These are phyloP conservation scores for Spodoptera exigua DNA, from an alignment of 2,888 invertebrate genomes.

Conservation along the genomic window DNA sequence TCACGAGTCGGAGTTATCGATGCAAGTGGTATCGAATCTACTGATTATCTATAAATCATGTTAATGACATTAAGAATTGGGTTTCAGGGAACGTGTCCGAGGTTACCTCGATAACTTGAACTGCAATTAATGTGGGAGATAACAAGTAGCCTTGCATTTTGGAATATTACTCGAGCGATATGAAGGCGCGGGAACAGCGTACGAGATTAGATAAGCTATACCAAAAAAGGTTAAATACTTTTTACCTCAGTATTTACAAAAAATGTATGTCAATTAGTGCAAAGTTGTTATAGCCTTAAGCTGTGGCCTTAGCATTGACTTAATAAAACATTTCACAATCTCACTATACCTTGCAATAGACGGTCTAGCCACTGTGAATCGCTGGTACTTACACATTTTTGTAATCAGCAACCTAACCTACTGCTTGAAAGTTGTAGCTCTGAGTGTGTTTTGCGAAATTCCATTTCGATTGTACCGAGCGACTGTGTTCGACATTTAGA, in stretches of 20 bases:
- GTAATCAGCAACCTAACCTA: conserved; percentile 28
- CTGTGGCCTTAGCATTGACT: conserved; percentile 58
- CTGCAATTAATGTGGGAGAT: conserved; percentile 18
- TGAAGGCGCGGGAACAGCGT: neutral
- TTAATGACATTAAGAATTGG: conserved; percentile 50
- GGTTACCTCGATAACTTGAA: conserved; percentile 30
- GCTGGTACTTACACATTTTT: conserved; percentile 34
- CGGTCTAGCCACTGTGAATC: conserved; percentile 28
- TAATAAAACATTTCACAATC: conserved; percentile 53
- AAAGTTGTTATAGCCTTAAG: conserved; percentile 23
- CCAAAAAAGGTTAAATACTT: neutral
- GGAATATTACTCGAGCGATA: conserved; percentile 26
- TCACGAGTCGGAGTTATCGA: conserved; percentile 64
- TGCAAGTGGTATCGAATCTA: conserved; percentile 44
- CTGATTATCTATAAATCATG: conserved; percentile 46
- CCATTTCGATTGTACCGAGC: conserved; percentile 7
- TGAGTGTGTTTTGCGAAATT: conserved; percentile 28
- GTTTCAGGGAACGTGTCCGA: conserved; percentile 37
- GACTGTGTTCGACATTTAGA: conserved; percentile 10
- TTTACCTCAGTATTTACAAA: conserved; percentile 19
- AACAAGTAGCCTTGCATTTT: conserved; percentile 15
- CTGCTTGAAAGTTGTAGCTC: conserved; percentile 19
- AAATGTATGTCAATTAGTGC: conserved; percentile 40
- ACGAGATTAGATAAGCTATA: no score
- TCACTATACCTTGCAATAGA: conserved; percentile 31